Evolutionary conservation across 2,797 vertebrate species (phyloP).

Genomic region (Microhierax caerulescens): DNA sequence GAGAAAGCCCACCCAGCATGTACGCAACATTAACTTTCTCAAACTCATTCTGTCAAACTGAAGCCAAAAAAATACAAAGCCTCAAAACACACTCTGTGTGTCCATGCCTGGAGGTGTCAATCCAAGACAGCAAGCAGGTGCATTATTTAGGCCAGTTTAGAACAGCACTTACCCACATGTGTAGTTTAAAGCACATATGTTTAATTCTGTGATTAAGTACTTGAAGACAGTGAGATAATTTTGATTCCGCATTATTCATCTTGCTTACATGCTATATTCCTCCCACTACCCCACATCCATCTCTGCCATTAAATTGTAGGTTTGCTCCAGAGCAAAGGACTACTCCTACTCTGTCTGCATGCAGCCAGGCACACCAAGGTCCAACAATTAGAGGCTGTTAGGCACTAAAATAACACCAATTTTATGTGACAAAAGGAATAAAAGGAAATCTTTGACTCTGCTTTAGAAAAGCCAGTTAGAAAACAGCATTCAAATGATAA

Average conservation of each 20-base stretch:
- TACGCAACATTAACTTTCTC: neutral
- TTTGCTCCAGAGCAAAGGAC: neutral
- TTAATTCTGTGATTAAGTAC: neutral
- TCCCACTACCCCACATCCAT: neutral
- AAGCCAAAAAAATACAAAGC: neutral
- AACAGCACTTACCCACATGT: neutral
- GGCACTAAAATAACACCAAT: neutral
- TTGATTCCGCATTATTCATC: neutral
- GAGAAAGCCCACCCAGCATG: neutral
- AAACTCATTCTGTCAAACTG: fast-evolving
- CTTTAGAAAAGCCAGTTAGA: neutral
- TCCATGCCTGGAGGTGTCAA: neutral
- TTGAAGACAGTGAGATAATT: neutral
- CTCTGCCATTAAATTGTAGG: neutral
- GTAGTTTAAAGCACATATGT: neutral
- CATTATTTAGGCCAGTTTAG: neutral
- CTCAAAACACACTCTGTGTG: neutral
- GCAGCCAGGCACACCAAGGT: neutral
- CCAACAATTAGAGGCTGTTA: neutral
- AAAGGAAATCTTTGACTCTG: neutral
- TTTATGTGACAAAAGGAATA: neutral
- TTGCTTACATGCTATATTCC: neutral
- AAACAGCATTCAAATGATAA: neutral
- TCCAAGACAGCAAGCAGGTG: neutral
- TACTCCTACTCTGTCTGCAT: neutral